Evolutionary conservation across 2,888 invertebrate species (phyloP).

Genomic region (Lepeophtheirus nordmannii): DNA sequence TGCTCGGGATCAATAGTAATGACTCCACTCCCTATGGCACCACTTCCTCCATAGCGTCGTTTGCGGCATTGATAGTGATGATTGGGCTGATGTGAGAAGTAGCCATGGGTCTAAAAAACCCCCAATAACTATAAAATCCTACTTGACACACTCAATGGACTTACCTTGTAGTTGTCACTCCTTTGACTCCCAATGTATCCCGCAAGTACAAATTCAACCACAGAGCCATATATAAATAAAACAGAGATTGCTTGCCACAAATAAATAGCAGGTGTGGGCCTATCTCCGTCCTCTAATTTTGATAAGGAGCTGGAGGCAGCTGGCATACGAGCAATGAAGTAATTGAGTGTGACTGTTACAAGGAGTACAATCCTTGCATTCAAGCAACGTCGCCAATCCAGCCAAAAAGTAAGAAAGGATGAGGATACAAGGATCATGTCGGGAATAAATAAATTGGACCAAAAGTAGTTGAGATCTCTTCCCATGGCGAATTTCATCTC

Average conservation of each 20-base stretch:
- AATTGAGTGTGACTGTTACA: constrained; percentile 69
- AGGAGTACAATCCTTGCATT: constrained; percentile 93
- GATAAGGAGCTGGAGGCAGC: constrained; percentile 54
- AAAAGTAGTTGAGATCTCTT: constrained; percentile 87
- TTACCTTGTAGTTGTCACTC: no score
- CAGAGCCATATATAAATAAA: constrained; percentile 88
- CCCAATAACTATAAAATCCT: no score
- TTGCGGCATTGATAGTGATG: no score
- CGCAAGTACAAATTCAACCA: constrained; percentile 83
- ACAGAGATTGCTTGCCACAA: constrained; percentile 92
- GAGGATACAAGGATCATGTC: constrained; percentile 90
- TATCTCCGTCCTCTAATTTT: no score
- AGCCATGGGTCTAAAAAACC: no score
- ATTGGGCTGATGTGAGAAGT: no score
- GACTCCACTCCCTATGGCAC: no score
- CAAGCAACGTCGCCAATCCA: constrained; percentile 91
- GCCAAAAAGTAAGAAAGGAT: constrained; percentile 92
- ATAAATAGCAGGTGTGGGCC: constrained; percentile 62
- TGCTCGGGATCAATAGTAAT: no score
- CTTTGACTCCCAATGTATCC: constrained; percentile 82
- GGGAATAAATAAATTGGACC: constrained; percentile 90
- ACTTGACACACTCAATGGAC: no score
- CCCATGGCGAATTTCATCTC: constrained; percentile 85
- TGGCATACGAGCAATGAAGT: not conserved
- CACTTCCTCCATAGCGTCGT: no score